Evolutionary conservation across 2,113 vertebrate genomes (phyloP), one percentile per base, ranked within the genome.

Genomic region (Toxostoma redivivum): DNA sequence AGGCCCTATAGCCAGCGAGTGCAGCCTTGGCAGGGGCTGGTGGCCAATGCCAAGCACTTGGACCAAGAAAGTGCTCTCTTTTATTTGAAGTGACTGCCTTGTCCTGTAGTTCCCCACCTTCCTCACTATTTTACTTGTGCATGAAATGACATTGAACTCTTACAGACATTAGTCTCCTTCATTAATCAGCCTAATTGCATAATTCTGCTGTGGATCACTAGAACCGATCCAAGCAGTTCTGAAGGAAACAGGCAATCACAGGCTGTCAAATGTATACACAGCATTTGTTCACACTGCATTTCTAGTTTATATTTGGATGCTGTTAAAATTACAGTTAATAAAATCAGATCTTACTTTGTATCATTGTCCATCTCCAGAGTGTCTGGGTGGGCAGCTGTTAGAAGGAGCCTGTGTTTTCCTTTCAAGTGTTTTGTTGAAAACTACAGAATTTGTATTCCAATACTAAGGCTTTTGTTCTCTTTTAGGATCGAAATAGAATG

Each of bases 401-500:
- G 69, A 74, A 82, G 42, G 45, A 84, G 28, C 38, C 10, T 91
- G 56, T 87, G 50, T 93, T 62, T 88, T 89, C 54, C 48, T 91
- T 22, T 82, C 25, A 80, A 80, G 54, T 71, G 85, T 94, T 72
- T 83, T 93, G 38, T 95, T 91, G 50, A 94, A 96, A 88, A 78
- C 5, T 91, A 60, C 58, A 87, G 66, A 50, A 81, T 57, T 67
- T 97, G 13, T 96, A 35, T 79, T 96, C 80, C 50, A 71, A 20
- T 94, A 74, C 72, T 94, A 91, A 90, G 79, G 48, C 45, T 96
- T 97, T 90, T 95, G 51, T 97, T 98, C 81, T 98, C 71, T 98
- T 97, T 88, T 95, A 98, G 98, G 98, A 98, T 98, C 98, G 98
- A 96, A 98, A 98, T 98, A 98, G 99, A 98, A 99, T 99, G 98